A percentile compares a stretch with the other conserved stretches of the same genome.
Evolutionary conservation across 2,797 vertebrate genomes (phyloP).

Genomic region (Thamnophis elegans): DNA sequence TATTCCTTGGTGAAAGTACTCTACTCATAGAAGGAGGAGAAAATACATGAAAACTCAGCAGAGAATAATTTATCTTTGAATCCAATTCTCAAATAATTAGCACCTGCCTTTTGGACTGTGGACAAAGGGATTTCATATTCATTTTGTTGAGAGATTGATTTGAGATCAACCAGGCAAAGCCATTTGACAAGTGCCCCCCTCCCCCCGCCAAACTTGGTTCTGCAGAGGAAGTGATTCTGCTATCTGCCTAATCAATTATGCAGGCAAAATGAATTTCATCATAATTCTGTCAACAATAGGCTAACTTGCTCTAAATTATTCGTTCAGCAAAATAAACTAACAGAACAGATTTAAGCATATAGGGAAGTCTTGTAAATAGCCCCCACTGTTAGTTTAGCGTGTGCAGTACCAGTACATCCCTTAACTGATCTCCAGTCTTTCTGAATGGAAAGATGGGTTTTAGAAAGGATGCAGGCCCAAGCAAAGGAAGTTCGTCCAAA

Average conservation of each 20-base stretch:
- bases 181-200: conserved; percentile 55
- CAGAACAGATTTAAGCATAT: conserved; percentile 69
- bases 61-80: conserved; percentile 53
- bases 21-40: background rate
- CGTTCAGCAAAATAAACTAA: conserved; percentile 71
- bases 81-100: conserved; percentile 61
- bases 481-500: conserved; percentile 19
- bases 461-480: conserved; percentile 33
- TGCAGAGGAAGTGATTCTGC: conserved; percentile 56
- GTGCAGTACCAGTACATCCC: conserved; percentile 44
- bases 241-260: conserved; percentile 68
- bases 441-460: background rate
- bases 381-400: conserved; percentile 55
- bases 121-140: conserved; percentile 61
- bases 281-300: conserved; percentile 74
- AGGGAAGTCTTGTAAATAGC: conserved; percentile 67
- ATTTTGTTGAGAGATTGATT: conserved; percentile 64
- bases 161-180: conserved; percentile 47
- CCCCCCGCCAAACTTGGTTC: conserved; percentile 50
- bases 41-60: conserved; percentile 61
- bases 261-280: conserved; percentile 71
- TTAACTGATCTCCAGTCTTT: conserved; percentile 41
- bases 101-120: conserved; percentile 51
- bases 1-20: conserved; percentile 26
- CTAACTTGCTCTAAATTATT: conserved; percentile 72